Base-by-base conservation (phyloP, 2,113 vertebrate species). In the Chamaetylas fuelleborni region DNA sequence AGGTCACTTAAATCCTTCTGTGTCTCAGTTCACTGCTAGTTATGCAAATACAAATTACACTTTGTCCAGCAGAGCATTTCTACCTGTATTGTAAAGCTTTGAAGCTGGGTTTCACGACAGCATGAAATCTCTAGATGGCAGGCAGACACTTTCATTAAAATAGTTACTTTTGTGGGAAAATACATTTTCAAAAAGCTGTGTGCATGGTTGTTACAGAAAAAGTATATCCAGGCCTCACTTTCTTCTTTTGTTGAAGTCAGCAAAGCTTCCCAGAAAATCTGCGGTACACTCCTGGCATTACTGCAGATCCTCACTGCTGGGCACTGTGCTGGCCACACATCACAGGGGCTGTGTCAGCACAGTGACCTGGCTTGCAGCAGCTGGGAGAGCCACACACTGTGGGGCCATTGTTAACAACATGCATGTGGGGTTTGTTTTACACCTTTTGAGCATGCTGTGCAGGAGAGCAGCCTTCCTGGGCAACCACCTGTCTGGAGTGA, bases 401-500 rank as follows among this genome's bases (percentile, higher is more conserved):
- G 40, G 64, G 81, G 50, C 65, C 62, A 58, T n/a, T 28, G 61
- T 58, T 86, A 73, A 66, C 57, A 94, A 50, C 20, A 43, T 26
- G 62, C 71, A 14, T 1, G 13, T 42, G 84, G 67, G 88, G 56
- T 5, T 88, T 73, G 50, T 28, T 91, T 90, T 51, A 83, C 90
- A 58, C 88, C 51, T 86, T 65, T 47, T 87, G 58, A 65, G 91
- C 61, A 11, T 1, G 2, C 58, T 61, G 42, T 22, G 28, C 43
- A 57, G 70, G 36, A 76, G 72, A 92, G 69, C 25, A 62, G 84
- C 84, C 78, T 91, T 92, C 84, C 84, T 89, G 93, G 93, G 87
- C 94, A 91, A 8, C 78, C 95, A 94, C 91, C 81, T 92, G 89
- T 80, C 78, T 50, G 83, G 14, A 47, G 12, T 82, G 93, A 90